Evolutionary conservation across 2,113 vertebrate species (phyloP), one percentile per base, ranked within the genome.

Genomic region (Glaucidium brasilianum): DNA sequence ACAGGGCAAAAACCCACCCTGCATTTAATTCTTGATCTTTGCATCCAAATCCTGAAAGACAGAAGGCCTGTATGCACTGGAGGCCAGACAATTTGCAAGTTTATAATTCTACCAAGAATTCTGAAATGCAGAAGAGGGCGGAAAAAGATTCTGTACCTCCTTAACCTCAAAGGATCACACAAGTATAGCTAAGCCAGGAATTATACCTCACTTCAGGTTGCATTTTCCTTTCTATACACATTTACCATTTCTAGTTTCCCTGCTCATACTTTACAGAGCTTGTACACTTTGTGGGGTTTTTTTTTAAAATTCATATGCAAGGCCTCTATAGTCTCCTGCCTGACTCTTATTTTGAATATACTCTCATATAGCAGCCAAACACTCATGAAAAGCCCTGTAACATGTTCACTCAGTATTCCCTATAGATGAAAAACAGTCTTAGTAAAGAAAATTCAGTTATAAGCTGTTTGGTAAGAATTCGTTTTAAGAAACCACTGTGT

Each of bases 281-380:
- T 53, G 18, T 49, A 56, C 14, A 17, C 27, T 63, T 27, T 9
- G 29, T 27, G 15, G 22, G n/a, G n/a, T n/a, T n/a, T 50, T 93
- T 73, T 50, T 67, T 86, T 80, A 55, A 26, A 85, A 79, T 78
- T 90, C 55, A 68, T 13, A 41, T 9, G 6, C 69, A 94, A 82
- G 39, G 34, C 34, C 22, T 85, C 58, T 69, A 1, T 13, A 85
- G 41, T 63, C 67, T 58, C 37, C 41, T 73, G 76, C 35, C 68
- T 41, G 86, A 68, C 69, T 96, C 53, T 93, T 94, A 88, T 90
- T 97, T 92, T 93, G 93, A 97, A 91, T 82, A 59, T 20, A 35
- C 81, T 82, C 77, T 91, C 74, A 64, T 2, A 21, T 12, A 91
- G 68, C 91, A 82, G 62, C 88, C 58, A 75, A 85, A 60, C 21